phyloP scores from a whole-genome alignment of 2,797 vertebrate genomes.

The Phoebastria nigripes region DNA sequence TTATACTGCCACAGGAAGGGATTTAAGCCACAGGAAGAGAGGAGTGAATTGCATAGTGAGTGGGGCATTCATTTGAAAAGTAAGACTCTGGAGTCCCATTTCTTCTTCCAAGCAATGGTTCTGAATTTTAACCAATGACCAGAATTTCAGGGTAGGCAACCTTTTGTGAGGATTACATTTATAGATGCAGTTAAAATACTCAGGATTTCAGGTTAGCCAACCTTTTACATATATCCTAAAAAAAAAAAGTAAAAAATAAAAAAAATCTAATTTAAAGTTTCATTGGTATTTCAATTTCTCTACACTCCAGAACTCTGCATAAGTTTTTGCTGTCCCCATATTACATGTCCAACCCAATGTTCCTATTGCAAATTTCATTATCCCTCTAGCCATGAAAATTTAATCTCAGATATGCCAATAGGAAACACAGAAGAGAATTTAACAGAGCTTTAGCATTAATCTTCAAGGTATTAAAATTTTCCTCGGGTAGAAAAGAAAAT shows the following conservation, averaged over 20 bases:
- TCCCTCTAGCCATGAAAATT: neutral
- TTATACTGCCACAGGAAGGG: neutral
- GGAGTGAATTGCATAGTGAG: neutral
- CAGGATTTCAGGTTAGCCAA: neutral
- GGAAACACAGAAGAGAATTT: neutral
- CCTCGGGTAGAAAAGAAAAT: neutral
- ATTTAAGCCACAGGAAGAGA: neutral
- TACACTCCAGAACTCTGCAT: neutral
- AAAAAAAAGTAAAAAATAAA: neutral
- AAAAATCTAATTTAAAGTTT: neutral
- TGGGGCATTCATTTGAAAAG: neutral
- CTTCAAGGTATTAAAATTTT: neutral
- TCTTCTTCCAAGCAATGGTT: neutral
- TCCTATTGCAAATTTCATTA: neutral
- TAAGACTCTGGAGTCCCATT: neutral
- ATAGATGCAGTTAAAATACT: neutral
- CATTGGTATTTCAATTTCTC: neutral
- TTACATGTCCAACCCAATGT: neutral
- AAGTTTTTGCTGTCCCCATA: neutral
- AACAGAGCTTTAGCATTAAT: neutral
- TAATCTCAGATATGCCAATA: neutral
- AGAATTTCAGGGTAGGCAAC: neutral
- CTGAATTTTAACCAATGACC: neutral
- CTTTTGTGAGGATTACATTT: neutral
- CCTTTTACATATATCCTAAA: neutral